Percentiles rank a stretch among this genome's conserved stretches.
phyloP scores from a whole-genome alignment of 2,797 vertebrate genomes.

The Arctocebus calabarensis region DNA sequence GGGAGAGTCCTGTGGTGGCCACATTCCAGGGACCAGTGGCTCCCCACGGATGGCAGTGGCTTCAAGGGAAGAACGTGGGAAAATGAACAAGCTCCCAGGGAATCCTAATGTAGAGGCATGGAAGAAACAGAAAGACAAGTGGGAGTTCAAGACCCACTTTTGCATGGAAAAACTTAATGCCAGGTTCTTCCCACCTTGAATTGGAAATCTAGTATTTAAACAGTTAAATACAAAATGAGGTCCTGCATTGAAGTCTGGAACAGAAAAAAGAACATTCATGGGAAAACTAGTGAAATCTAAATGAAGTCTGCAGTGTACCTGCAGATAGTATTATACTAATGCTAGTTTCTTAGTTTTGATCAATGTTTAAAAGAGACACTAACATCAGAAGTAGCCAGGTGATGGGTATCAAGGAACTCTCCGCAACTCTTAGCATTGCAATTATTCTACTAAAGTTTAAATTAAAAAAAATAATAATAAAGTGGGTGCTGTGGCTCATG shows the following conservation, averaged over 20 bases:
- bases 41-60: not conserved
- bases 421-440: not conserved
- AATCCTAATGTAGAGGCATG: not conserved
- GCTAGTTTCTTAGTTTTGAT: not conserved
- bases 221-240: not conserved
- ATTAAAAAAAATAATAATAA: not conserved
- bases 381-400: not conserved
- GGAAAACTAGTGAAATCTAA: not conserved
- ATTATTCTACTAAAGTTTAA: not conserved
- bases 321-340: not conserved
- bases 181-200: not conserved
- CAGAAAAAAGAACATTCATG: not conserved
- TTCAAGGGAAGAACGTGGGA: not conserved
- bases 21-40: not conserved
- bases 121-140: not conserved
- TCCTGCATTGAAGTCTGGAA: not conserved
- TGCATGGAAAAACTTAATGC: not conserved
- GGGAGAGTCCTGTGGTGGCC: rapidly evolving
- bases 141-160: not conserved
- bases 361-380: not conserved
- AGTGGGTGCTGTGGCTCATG: no score
- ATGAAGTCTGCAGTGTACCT: not conserved
- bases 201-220: not conserved
- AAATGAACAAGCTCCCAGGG: not conserved
- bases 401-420: not conserved